Percentiles rank a stretch among this genome's conserved stretches.
phyloP scores from a whole-genome alignment of 2,113 vertebrate species.

The Solea senegalensis region DNA sequence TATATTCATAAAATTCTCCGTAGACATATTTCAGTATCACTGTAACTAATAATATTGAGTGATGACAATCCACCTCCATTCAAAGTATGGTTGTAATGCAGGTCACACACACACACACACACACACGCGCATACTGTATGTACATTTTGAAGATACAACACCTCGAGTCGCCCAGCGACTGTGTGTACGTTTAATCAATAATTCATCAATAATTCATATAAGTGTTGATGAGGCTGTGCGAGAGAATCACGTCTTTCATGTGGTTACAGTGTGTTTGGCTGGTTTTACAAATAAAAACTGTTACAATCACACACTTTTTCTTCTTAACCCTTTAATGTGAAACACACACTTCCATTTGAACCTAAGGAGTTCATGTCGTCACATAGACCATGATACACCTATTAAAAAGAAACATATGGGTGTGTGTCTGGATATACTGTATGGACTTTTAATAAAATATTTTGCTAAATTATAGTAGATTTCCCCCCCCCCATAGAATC shows the following conservation, averaged over 20 bases:
- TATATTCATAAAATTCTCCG: conserved; percentile 46
- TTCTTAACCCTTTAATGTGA: conserved; percentile 17
- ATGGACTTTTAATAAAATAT: not conserved
- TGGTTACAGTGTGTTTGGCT: conserved; percentile 40
- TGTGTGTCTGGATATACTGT: not conserved
- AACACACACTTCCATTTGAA: conserved; percentile 33
- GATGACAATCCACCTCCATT: conserved; percentile 40
- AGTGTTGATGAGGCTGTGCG: conserved; percentile 25
- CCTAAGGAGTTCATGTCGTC: conserved; percentile 9
- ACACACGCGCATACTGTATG: conserved; percentile 50
- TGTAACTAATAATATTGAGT: conserved; percentile 49
- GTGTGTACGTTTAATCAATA: conserved; percentile 35
- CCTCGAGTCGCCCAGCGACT: conserved; percentile 75
- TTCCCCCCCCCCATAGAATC: conserved; percentile 20
- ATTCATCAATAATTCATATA: conserved; percentile 40
- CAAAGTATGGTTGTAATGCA: conserved; percentile 47
- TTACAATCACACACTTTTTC: conserved; percentile 44
- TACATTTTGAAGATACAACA: not conserved
- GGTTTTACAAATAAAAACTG: conserved; percentile 41
- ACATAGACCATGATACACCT: conserved; percentile 1
- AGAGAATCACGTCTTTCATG: conserved; percentile 14
- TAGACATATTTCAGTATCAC: conserved; percentile 45
- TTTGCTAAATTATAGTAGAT: conserved; percentile 12
- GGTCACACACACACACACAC: conserved; percentile 17
- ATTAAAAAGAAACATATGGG: conserved; percentile 13